Evolutionary conservation across 2,888 invertebrate genomes (phyloP), one percentile per base, ranked within the genome.

Genomic region (Sympetrum striolatum): DNA sequence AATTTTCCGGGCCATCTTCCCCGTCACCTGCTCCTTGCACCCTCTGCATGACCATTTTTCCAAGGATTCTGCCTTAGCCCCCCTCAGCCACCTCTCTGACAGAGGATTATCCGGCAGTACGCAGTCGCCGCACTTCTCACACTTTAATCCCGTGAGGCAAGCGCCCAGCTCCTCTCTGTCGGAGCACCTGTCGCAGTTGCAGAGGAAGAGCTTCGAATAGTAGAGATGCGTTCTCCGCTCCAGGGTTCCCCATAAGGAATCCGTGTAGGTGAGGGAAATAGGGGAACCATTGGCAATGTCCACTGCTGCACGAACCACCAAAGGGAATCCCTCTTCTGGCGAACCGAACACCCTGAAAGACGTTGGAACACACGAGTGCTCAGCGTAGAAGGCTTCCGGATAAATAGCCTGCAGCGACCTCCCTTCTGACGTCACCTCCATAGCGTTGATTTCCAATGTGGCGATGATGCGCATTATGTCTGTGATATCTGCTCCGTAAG

Each of bases 291-390:
- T 94, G 82, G 93, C 93, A 91, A 97, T 96, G 12, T 94, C 94
- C 91, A 94, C 94, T 0, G 95, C 94, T 1, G 96, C 96, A 92
- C 94, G 95, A 0, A 96, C 95, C 48, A 95, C 94, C 95, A 97
- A 95, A 92, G 94, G 94, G 90, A 94, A 94, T 79, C 95, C 93
- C 0, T 93, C 82, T 92, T 96, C 95, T 10, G 37, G 60, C 12
- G 86, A 60, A 39, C 86, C 86, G 92, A 96, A 96, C 90, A 95
- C 95, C 92, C 96, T 95, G 90, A 95, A 95, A 0, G 96, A 96
- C 93, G 97, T 97, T 8, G 97, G 96, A 44, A 94, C 93, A 93
- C 97, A 97, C 91, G 94, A 95, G 93, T 97, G 97, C 97, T 97
- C 94, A 96, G 95, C 91, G 96, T 94, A 80, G 96, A 95, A 2